Evolutionary conservation across 1,140 invertebrate species (phyloP).

Genomic region (Aphis gossypii): DNA sequence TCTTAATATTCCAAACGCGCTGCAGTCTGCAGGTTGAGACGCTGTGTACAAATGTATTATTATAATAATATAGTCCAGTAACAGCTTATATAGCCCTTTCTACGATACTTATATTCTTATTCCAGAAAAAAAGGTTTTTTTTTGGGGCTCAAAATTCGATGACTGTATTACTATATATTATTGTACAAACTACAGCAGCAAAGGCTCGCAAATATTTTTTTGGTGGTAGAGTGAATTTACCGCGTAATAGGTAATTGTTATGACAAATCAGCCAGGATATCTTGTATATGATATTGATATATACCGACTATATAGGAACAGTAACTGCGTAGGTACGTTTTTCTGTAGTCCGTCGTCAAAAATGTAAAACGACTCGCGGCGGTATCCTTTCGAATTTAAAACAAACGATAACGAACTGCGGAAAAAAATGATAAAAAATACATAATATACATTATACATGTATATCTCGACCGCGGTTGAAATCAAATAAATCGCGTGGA

Average conservation of each 20-base stretch:
- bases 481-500: neutral
- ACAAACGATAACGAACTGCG: conserved; percentile 15
- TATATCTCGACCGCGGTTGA: neutral
- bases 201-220: neutral
- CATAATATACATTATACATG: neutral
- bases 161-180: neutral
- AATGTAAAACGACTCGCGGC: neutral
- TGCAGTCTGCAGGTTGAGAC: neutral
- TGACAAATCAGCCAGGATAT: neutral
- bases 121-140: too few relatives aligned
- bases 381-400: neutral
- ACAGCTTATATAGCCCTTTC: neutral
- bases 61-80: neutral
- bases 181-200: neutral
- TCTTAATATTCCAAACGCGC: neutral
- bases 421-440: neutral
- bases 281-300: too few relatives aligned
- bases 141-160: neutral
- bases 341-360: neutral
- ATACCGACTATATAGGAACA: too few relatives aligned
- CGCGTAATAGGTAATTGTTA: too few relatives aligned
- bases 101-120: neutral
- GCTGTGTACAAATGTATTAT: neutral
- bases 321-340: neutral
- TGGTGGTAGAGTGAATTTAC: neutral